Percentiles rank a stretch among this genome's conserved stretches.
phyloP scores from a whole-genome alignment of 2,797 vertebrate genomes.

The Echiichthys vipera region DNA sequence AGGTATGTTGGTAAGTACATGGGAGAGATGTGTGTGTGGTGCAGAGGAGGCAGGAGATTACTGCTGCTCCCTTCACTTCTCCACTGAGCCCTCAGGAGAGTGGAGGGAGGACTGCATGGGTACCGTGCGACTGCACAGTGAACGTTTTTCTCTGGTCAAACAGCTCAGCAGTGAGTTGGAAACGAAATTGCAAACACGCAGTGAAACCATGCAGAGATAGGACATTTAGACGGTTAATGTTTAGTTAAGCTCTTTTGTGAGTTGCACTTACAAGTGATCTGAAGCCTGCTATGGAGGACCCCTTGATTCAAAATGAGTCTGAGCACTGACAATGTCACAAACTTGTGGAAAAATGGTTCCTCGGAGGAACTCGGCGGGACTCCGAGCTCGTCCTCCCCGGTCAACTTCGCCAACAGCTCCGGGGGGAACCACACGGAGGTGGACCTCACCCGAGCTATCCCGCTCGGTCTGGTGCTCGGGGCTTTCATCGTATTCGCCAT shows the following conservation, averaged over 20 bases:
- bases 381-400: slow-evolving; percentile 56
- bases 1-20: slow-evolving; percentile 56
- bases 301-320: slow-evolving; percentile 90
- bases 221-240: slow-evolving; percentile 2
- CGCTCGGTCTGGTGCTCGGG: slow-evolving; percentile 92
- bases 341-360: slow-evolving; percentile 87
- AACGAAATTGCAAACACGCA: not conserved
- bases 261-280: slow-evolving; percentile 58
- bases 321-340: slow-evolving; percentile 86
- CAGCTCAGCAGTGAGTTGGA: slow-evolving; percentile 21
- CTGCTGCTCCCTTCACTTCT: slow-evolving; percentile 65
- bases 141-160: not conserved
- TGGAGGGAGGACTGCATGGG: slow-evolving; percentile 48
- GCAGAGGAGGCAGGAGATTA: slow-evolving; percentile 63
- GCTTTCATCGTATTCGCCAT: slow-evolving; percentile 96
- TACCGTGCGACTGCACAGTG: slow-evolving; percentile 36
- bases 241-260: slow-evolving; percentile 47
- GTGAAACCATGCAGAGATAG: slow-evolving; percentile 29
- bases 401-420: slow-evolving; percentile 86
- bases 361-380: slow-evolving; percentile 79
- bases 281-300: slow-evolving; percentile 90
- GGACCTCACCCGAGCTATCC: slow-evolving; percentile 88
- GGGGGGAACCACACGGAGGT: slow-evolving; percentile 82
- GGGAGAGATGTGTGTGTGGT: slow-evolving; percentile 57
- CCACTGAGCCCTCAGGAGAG: slow-evolving; percentile 59